Percentiles rank a stretch among this genome's conserved stretches.
Conservation (phyloP, 2,113 vertebrate species). For the Neopipo cinnamomea region DNA sequence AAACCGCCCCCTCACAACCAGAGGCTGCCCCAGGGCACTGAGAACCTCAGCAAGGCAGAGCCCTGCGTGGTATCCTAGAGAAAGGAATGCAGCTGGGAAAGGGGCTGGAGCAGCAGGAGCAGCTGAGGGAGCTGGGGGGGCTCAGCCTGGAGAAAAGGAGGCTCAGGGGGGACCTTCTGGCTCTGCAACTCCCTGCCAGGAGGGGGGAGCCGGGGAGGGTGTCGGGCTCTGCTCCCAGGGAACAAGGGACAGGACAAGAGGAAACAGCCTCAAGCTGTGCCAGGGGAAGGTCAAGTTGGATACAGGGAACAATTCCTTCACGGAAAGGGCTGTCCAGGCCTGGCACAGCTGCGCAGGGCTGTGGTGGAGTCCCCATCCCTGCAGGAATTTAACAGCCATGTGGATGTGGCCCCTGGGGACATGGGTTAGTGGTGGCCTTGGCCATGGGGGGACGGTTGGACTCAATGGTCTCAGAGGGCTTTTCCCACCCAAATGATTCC, state of each 20-base stretch:
- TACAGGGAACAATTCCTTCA: background rate
- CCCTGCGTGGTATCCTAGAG: fast-evolving
- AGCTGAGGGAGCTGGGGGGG: background rate
- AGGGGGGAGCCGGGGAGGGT: no score
- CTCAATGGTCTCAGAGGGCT: background rate
- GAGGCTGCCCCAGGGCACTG: background rate
- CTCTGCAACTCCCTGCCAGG: background rate
- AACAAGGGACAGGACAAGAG: background rate
- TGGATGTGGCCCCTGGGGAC: background rate
- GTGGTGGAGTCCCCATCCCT: background rate
- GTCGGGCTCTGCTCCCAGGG: background rate
- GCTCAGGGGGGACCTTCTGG: background rate
- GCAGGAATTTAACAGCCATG: background rate
- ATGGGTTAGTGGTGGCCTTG: background rate
- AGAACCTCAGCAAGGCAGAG: background rate
- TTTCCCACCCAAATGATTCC: background rate
- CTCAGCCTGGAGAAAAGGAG: background rate
- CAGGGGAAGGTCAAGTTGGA: background rate
- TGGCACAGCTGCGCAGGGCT: background rate
- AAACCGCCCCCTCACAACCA: fast-evolving
- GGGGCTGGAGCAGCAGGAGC: background rate
- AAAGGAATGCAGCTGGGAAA: background rate
- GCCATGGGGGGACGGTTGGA: background rate
- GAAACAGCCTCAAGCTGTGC: background rate
- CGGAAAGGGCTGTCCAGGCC: no score